Percentiles rank a stretch among this genome's conserved stretches.
phyloP scores from a whole-genome alignment of 2,888 invertebrate species.

The Sphaerophoria rueppellii region DNA sequence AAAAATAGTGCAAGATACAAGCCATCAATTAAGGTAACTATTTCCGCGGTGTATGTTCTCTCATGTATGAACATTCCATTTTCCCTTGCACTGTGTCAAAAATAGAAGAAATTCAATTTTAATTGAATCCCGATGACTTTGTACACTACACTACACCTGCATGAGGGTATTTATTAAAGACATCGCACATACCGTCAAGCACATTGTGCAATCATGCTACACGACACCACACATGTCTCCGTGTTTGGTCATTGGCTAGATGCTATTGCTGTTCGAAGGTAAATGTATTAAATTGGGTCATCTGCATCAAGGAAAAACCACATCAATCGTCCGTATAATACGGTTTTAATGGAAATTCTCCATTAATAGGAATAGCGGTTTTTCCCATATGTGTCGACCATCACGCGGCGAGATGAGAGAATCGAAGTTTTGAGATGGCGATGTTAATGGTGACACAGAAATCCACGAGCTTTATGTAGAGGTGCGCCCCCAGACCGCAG shows the following conservation, averaged over 20 bases:
- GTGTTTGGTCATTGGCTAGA: constrained; percentile 18
- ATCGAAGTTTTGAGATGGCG: constrained; percentile 36
- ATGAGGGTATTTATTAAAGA: constrained; percentile 22
- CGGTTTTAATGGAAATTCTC: constrained; percentile 71
- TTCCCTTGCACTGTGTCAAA: too few relatives aligned
- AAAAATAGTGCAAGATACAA: too few relatives aligned
- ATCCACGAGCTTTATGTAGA: not conserved
- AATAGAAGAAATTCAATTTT: not conserved
- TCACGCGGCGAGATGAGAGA: not conserved
- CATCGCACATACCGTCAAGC: constrained; percentile 24
- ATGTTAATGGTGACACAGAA: not conserved
- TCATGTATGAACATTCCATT: too few relatives aligned
- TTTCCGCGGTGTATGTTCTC: too few relatives aligned
- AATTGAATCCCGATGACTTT: constrained; percentile 16
- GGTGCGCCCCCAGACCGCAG: constrained; percentile 37
- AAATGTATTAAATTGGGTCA: constrained; percentile 62
- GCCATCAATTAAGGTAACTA: too few relatives aligned
- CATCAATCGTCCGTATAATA: constrained; percentile 69
- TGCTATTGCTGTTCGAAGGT: not conserved
- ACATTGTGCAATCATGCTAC: constrained; percentile 8
- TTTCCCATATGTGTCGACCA: constrained; percentile 39
- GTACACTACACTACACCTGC: not conserved
- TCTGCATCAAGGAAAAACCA: constrained; percentile 63
- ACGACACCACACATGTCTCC: constrained; percentile 21
- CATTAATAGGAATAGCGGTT: constrained; percentile 62